A percentile compares a stretch with the other conserved stretches of the same genome.
These are phyloP conservation scores for Clupea harengus DNA, from an alignment of 2,113 vertebrate genomes.

Conservation along the genomic window DNA sequence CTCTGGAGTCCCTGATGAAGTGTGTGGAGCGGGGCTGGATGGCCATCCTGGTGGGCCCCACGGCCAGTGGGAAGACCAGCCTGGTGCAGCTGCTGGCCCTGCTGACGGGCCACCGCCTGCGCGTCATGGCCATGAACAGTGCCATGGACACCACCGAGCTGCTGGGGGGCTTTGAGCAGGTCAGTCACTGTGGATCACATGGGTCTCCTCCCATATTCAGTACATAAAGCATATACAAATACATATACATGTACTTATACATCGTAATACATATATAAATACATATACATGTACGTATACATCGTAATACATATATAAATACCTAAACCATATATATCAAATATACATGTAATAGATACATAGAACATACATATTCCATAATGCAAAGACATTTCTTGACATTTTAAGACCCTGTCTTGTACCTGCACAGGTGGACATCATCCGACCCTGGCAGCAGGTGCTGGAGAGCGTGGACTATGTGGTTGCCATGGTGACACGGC, in stretches of 20 bases:
- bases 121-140: slow-evolving; percentile 95
- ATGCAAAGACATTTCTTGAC: background rate
- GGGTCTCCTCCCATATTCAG: background rate
- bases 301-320: background rate
- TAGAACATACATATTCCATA: too few relatives aligned
- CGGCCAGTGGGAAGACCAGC: slow-evolving; percentile 89
- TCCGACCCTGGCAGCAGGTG: slow-evolving; percentile 87
- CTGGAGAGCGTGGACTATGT: slow-evolving; percentile 81
- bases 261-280: too few relatives aligned
- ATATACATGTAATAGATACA: background rate
- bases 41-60: slow-evolving; percentile 91
- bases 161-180: slow-evolving; percentile 96
- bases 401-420: slow-evolving; percentile 34
- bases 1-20: slow-evolving; percentile 92
- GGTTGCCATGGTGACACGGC: slow-evolving; percentile 79
- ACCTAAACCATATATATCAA: background rate
- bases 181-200: slow-evolving; percentile 39
- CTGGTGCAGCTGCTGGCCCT: slow-evolving; percentile 88
- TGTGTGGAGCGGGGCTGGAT: slow-evolving; percentile 97
- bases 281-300: too few relatives aligned
- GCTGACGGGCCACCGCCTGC: slow-evolving; percentile 84
- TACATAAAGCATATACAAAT: background rate
- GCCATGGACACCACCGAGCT: slow-evolving; percentile 95
- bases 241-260: too few relatives aligned
- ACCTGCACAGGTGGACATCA: slow-evolving; percentile 81